Evolutionary conservation across 1,140 invertebrate species (phyloP), one percentile per base, ranked within the genome.

Genomic region (Neodiprion virginianus): DNA sequence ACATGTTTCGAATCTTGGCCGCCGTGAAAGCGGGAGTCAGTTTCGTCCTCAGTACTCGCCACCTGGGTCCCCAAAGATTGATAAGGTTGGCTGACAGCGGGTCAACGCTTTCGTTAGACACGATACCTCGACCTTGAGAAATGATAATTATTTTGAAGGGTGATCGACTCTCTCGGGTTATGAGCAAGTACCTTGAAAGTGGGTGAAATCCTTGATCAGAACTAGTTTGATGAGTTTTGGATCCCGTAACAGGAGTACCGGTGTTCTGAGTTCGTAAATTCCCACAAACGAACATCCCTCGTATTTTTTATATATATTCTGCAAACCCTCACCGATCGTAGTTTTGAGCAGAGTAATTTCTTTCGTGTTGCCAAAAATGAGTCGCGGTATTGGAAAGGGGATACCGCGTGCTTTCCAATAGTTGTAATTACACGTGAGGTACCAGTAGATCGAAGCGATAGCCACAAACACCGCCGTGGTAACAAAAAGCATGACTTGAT

Each of bases 1-100:
- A 89, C 87, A 90, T 89, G 14, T 80, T 84, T 76, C 85, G 87
- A 0, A 90, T 82, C 82, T 90, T 90, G 0, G 79, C 76, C 0
- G 86, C 78, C 5, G 86, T 88, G 74, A 90, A 90, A 0, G 86
- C 78, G 4, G 89, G 88, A 0, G 84, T 84, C 76, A 90, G 79
- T 66, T 82, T 88, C 48, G 86, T 84, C 72, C 89, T 73, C 65
- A 88, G 79, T 8, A 86, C 78, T 79, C 87, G 86, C 89, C 89
- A 90, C 75, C 82, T 82, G 11, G 79, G 79, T 23, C 84, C 86
- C 10, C 40, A 61, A 21, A 83, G 50, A 71, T 77, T 80, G 61
- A 78, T 73, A 74, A 84, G 74, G 79, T 81, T 79, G 1, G 78
- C 77, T 53, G 49, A 75, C 50, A 84, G 73, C 17, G 82, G 84